Evolutionary conservation across 2,797 vertebrate genomes (phyloP), one percentile per base, ranked within the genome.

Genomic region (Pseudochaenichthys georgianus): DNA sequence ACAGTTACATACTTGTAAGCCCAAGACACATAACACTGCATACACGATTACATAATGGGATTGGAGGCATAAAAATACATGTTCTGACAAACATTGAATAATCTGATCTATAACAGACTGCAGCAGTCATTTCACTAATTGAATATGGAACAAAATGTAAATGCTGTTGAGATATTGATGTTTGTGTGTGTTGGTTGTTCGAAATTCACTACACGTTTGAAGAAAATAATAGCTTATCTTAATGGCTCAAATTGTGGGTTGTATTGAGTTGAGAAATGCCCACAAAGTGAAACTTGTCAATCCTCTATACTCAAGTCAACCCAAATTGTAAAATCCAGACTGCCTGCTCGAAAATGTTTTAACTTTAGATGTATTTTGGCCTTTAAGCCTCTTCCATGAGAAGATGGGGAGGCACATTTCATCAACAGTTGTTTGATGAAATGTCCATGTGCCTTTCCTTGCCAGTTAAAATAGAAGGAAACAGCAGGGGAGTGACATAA

Each of bases 371-470:
- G n/a, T 45, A 21, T 7, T 60, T 64, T 21, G n/a, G 28, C 28
- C 28, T 28, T 28, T 1, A 28, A 28, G 28, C 28, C 4, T 28
- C 28, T 28, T 28, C 28, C 28, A 28, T 28, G 28, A 28, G 4
- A 28, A 28, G 28, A 28, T 28, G 28, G 28, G 28, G 28, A 28
- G 4, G 28, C 28, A 28, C 28, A 28, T 28, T 28, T 28, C 19
- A 45, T 7, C 63, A 67, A 63, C 62, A 21, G 57, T 50, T 58
- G 51, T 21, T 23, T 65, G 28, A 63, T 67, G 45, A n/a, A 57
- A 54, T 34, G 38, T 64, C 31, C 15, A 16, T 68, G 34, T 38
- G 8, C 34, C 34, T 67, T 6, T 60, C 28, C 31, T 46, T 51
- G 50, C 50, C 42, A 58, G 21, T 38, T 38, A 38, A 38, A 38